Evolutionary conservation across 2,888 invertebrate species (phyloP).

Genomic region (Drosophila macrospina): DNA sequence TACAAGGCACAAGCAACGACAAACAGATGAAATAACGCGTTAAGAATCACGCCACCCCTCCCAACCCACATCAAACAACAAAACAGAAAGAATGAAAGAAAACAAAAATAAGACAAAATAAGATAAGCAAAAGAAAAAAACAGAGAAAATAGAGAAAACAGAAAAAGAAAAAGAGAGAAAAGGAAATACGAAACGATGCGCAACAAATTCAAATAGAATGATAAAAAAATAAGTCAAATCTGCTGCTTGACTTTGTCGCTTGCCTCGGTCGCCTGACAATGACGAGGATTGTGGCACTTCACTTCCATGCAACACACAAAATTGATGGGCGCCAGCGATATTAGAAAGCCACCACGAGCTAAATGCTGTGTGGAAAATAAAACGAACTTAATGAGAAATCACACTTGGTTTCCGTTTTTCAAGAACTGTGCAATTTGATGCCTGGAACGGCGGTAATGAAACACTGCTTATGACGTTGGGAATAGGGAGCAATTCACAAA

Average conservation of each 20-base stretch:
- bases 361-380: slow-evolving; percentile 1
- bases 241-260: slow-evolving; percentile 45
- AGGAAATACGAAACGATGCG: slow-evolving; percentile 68
- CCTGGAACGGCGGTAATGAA: not conserved
- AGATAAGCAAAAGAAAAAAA: slow-evolving; percentile 2
- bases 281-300: slow-evolving; percentile 62
- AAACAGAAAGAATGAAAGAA: slow-evolving; percentile 3
- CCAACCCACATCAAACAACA: slow-evolving; percentile 20
- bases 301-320: slow-evolving; percentile 51
- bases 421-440: too few species aligned
- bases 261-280: slow-evolving; percentile 36
- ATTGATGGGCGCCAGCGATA: slow-evolving; percentile 45
- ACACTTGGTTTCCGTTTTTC: not conserved
- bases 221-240: slow-evolving; percentile 64
- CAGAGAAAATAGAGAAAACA: slow-evolving; percentile 20
- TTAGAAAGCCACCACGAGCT: slow-evolving; percentile 1
- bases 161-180: slow-evolving; percentile 1
- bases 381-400: slow-evolving; percentile 14
- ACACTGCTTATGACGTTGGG: not conserved
- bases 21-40: slow-evolving; percentile 38
- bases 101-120: slow-evolving; percentile 25
- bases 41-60: slow-evolving; percentile 63
- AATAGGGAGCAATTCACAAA: too few species aligned
- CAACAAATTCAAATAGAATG: slow-evolving; percentile 77
- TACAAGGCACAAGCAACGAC: slow-evolving; percentile 29